Base-by-base conservation (phyloP, 1,140 invertebrate genomes). In the Nephila pilipes region DNA sequence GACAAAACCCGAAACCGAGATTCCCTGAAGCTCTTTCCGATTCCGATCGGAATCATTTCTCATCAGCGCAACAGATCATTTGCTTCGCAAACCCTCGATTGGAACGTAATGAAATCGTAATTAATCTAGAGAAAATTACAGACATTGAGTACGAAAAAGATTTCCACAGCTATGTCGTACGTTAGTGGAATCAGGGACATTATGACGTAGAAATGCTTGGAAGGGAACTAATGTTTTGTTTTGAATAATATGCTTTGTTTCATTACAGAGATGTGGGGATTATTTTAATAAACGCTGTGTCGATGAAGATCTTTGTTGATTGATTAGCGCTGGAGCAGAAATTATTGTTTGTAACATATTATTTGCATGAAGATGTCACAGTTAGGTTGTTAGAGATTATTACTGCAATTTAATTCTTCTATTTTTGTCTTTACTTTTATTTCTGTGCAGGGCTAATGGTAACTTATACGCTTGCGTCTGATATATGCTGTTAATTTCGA, bases 111-210 rank as follows among this genome's bases (percentile, higher is more conserved):
- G 91, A 93, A 93, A 93, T 93, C 85, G 91, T 93, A 93, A 93
- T 93, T 93, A 93, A 93, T 93, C 91, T 87, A 54, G 46, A 87
- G 83, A 92, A 92, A 92, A 92, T 92, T 92, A 92, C 90, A 92
- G 58, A 85, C 81, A 92, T 85, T 29, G 80, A 1, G 54, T n/a
- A 85, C 55, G 55, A 85, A 85, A 55, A 85, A 57, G 25, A 32
- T 57, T 55, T 69, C 29, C 22, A n/a, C 57, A 65, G n/a, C 2
- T 75, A 65, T 88, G 58, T 25, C 87, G 55, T 75, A 54, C 22
- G 87, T 65, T 63, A 25, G 79, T 36, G 58, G 46, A 90, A 83
- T 65, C 58, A 38, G 60, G 22, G 54, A 83, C 81, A 83, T 54
- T 88, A 88, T 88, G 60, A 88, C 32, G 60, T 63, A 22, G 65